Evolutionary conservation across 2,113 vertebrate species (phyloP).

Genomic region (Hemiscyllium ocellatum): DNA sequence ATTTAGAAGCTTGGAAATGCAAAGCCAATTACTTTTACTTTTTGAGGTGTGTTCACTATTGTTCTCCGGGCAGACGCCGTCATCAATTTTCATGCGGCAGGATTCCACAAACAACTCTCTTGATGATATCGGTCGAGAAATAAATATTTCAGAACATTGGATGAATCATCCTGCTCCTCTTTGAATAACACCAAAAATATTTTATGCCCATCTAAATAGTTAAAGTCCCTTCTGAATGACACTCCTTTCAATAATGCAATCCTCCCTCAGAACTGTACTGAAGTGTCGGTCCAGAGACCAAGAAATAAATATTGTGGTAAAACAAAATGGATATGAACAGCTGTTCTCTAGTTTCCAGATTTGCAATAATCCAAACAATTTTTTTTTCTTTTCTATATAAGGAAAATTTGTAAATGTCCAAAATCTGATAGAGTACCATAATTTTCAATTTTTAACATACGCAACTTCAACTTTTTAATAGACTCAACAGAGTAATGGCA

Average conservation of each 20-base stretch:
- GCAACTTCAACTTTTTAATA: slow-evolving; percentile 16
- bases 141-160: background rate
- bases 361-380: no score
- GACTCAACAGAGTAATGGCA: background rate
- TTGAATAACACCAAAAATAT: background rate
- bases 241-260: background rate
- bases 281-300: background rate
- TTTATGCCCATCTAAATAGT: background rate
- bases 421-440: background rate
- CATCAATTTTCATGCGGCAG: background rate
- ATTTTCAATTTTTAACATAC: background rate
- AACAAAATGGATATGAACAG: background rate
- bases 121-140: background rate
- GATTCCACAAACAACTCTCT: background rate
- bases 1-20: background rate
- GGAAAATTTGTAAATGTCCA: background rate
- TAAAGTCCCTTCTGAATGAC: background rate
- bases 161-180: background rate
- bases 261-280: background rate
- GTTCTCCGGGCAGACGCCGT: background rate
- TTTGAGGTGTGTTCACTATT: background rate
- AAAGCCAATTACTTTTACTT: background rate
- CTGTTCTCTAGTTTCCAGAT: background rate
- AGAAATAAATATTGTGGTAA: background rate
- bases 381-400: background rate